Base-by-base conservation (phyloP, 2,797 vertebrate genomes). In the Oceanodroma leucorhoa region DNA sequence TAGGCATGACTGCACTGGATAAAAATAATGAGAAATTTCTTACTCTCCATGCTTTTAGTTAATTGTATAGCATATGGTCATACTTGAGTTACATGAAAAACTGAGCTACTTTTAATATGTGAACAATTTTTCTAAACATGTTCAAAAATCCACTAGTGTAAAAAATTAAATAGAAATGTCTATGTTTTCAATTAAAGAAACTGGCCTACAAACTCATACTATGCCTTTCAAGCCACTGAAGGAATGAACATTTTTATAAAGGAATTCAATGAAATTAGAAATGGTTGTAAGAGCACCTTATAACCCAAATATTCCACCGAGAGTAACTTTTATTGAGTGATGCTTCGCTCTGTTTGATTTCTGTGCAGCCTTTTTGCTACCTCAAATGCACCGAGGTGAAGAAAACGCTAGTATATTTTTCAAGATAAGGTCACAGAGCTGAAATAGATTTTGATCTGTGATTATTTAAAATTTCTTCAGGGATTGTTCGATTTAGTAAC, bases 401-500 rank as follows among this genome's bases (percentile, higher is more conserved):
- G 53, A 86, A 92, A 93, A 83, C 0, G 0, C 17, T 46, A 54
- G 62, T 79, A 55, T 88, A 83, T 92, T 91, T 90, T 95, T 80
- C 86, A 93, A 75, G 48, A 70, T 92, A 93, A 95, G 89, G 83
- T 93, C 91, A 97, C 57, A 77, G 77, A 77, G 54, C 26, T 86
- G 85, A 96, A 93, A 96, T 10, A 93, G 66, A 50, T 91, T 95
- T 96, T 97, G 87, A 95, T 95, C 78, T 83, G 27, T 45, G 34
- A 90, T 90, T 95, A 94, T 90, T 96, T 94, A 87, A 89, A 96
- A 95, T 88, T 93, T 96, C 87, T 85, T 95, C 54, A 41, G 87
- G 75, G 91, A 70, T 53, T 95, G 58, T 89, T 93, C 80, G 88
- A 60, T 91, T 84, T 86, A 93, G 87, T 45, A 82, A 62, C 16